Conservation (phyloP, 1,140 invertebrate species). For the Chironomus tepperi region DNA sequence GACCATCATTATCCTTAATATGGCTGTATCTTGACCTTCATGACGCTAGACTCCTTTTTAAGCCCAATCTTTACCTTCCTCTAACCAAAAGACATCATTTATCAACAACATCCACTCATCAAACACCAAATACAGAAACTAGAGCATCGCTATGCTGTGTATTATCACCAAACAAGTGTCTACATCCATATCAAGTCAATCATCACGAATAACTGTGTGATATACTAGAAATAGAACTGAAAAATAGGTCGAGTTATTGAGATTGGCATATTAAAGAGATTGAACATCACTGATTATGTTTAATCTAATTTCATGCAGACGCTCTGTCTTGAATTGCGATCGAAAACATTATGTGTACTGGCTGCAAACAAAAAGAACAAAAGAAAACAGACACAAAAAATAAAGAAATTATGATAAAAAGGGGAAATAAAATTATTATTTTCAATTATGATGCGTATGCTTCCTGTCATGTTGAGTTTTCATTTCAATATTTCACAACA, state of each 20-base stretch:
- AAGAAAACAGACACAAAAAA: too few relatives aligned
- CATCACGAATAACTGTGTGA: too few relatives aligned
- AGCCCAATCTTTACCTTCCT: too few relatives aligned
- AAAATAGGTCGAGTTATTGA: not conserved
- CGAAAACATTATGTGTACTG: not conserved
- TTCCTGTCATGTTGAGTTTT: conserved; percentile 11
- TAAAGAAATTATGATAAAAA: not conserved
- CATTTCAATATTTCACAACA: conserved; percentile 18
- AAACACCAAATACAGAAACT: too few relatives aligned
- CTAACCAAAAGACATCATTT: too few relatives aligned
- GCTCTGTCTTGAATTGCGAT: not conserved
- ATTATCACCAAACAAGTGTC: too few relatives aligned
- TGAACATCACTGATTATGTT: not conserved
- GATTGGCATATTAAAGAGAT: not conserved
- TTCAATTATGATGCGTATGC: conserved; percentile 19
- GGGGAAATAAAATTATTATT: not conserved
- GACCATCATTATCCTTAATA: too few relatives aligned
- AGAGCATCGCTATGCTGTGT: too few relatives aligned
- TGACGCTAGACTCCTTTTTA: too few relatives aligned
- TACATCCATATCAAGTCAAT: too few relatives aligned
- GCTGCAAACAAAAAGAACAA: not conserved
- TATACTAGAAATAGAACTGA: not conserved
- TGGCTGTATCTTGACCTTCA: too few relatives aligned
- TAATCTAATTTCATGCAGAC: not conserved
- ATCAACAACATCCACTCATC: too few relatives aligned